phyloP scores from a whole-genome alignment of 2,797 vertebrate species.

The Danio kyathit region DNA sequence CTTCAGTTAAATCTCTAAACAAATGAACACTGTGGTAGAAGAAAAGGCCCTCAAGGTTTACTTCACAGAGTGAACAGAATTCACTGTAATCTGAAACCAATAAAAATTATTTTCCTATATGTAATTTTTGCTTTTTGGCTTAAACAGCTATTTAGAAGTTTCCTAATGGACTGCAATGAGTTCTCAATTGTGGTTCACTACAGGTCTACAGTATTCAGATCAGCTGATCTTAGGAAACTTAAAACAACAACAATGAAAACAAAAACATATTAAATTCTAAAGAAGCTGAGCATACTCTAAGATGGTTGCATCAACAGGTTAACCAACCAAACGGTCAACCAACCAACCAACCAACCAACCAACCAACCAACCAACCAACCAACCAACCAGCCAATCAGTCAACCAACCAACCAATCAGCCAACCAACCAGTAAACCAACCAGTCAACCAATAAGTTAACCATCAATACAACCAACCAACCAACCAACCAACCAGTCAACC shows the following conservation, averaged over 20 bases:
- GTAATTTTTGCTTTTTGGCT: neutral
- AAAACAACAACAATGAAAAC: no score
- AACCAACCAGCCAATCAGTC: no score
- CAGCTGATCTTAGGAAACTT: neutral
- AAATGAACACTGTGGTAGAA: neutral
- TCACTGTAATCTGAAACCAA: neutral
- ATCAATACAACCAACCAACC: no score
- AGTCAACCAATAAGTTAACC: no score
- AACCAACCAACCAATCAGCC: no score
- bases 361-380: no score
- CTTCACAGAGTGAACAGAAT: neutral
- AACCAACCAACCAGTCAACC: no score
- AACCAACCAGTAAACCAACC: no score
- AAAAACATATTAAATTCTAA: neutral
- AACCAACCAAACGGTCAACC: no score
- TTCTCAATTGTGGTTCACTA: neutral
- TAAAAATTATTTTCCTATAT: neutral
- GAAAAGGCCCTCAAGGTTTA: neutral
- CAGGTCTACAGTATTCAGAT: neutral
- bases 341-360: no score
- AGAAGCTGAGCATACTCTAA: neutral
- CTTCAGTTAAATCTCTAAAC: neutral
- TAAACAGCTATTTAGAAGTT: neutral
- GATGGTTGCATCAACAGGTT: no score
- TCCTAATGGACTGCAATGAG: neutral